Evolutionary conservation across 2,797 vertebrate genomes (phyloP).

Genomic region (Margarornis squamiger): DNA sequence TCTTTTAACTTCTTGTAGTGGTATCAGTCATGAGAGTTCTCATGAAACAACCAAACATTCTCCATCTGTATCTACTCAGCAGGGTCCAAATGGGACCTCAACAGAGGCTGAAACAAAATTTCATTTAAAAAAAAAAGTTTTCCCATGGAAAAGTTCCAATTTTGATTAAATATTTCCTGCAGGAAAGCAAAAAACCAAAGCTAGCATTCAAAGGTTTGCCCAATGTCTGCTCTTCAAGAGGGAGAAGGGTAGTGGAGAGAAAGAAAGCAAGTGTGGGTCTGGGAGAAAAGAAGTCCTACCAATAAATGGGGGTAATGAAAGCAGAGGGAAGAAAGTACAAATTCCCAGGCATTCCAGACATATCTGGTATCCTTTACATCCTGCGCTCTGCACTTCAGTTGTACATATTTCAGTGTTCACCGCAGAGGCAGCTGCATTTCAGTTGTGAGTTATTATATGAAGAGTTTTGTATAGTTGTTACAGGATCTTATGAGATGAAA

Average conservation of each 20-base stretch:
- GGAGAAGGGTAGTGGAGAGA: neutral
- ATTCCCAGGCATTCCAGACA: constrained; percentile 62
- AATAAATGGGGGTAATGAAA: constrained; percentile 15
- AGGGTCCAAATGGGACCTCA: neutral
- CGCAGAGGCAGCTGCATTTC: constrained; percentile 34
- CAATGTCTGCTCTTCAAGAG: neutral
- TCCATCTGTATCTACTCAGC: neutral
- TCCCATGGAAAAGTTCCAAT: neutral
- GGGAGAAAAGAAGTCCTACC: neutral
- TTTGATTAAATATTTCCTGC: constrained; percentile 4
- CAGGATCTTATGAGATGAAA: constrained; percentile 27
- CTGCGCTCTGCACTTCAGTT: neutral
- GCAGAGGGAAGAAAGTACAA: constrained; percentile 3
- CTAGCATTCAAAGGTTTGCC: neutral
- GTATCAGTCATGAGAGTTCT: neutral
- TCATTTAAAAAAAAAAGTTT: neutral
- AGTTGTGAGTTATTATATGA: constrained; percentile 13
- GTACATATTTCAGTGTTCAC: constrained; percentile 1
- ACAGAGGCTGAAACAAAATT: neutral
- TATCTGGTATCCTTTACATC: constrained; percentile 56
- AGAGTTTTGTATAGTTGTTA: constrained; percentile 23
- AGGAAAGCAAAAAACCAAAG: neutral
- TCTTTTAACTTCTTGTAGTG: neutral
- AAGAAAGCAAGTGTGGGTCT: neutral
- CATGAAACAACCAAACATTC: neutral